These are phyloP conservation scores for Ophthalmolycus amberensis DNA, from an alignment of 2,113 vertebrate genomes.

Conservation along the genomic window DNA sequence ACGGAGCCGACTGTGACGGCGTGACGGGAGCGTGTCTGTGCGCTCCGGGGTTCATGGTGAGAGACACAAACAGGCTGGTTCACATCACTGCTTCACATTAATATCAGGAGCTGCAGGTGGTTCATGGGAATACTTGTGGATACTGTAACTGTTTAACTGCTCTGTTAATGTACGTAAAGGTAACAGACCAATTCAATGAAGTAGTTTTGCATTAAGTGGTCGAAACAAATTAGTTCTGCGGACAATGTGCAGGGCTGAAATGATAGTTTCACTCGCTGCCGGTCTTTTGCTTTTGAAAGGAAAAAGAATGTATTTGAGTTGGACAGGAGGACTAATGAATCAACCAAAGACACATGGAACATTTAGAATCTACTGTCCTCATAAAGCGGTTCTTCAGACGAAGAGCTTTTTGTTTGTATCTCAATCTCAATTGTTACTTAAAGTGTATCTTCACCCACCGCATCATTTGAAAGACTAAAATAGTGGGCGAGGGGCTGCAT, in stretches of 20 bases:
- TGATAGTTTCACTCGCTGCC: no score
- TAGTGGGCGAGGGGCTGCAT: no score
- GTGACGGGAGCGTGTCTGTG: conserved; percentile 89
- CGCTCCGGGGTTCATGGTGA: conserved; percentile 91
- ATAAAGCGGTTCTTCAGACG: no score
- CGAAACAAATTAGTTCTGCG: no score
- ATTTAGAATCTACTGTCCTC: no score
- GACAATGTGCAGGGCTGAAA: not conserved
- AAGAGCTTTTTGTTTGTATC: no score
- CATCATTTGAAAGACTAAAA: no score
- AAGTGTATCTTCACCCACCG: no score
- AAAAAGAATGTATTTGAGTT: not conserved
- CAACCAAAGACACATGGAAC: not conserved
- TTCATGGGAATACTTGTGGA: not conserved
- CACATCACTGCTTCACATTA: not conserved
- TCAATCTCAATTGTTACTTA: no score
- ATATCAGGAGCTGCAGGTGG: not conserved
- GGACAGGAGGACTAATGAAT: conserved; percentile 21
- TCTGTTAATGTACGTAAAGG: not conserved
- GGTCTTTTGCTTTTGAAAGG: conserved; percentile 3
- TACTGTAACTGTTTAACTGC: not conserved
- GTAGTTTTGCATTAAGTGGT: not conserved
- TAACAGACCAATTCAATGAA: not conserved
- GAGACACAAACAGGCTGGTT: not conserved
- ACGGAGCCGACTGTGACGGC: conserved; percentile 93